These are phyloP conservation scores for Dendroctonus ponderosae DNA, from an alignment of 1,140 invertebrate species.

Conservation along the genomic window DNA sequence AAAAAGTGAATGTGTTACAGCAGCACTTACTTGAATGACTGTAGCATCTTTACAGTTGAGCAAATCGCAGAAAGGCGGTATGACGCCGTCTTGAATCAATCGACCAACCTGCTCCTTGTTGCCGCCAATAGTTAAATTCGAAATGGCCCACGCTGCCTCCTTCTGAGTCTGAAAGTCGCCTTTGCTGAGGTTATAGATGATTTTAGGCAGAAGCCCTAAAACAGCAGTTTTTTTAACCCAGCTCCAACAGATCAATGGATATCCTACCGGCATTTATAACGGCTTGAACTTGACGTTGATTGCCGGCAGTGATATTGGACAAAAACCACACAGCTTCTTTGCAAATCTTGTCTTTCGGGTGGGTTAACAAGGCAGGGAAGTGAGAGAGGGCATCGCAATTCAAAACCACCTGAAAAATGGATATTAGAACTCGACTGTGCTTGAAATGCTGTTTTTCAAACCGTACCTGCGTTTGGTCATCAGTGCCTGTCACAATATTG, in stretches of 20 bases:
- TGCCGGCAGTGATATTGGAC: constrained; percentile 98
- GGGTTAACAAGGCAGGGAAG: constrained; percentile 84
- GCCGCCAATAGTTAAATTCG: constrained; percentile 97
- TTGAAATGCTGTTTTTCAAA: neutral
- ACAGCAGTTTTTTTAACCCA: constrained; percentile 4
- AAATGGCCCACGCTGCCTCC: constrained; percentile 98
- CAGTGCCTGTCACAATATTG: constrained; percentile 98
- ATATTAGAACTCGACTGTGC: neutral
- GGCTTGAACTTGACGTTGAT: constrained; percentile 96
- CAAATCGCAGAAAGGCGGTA: constrained; percentile 87
- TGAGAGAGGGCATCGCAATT: constrained; percentile 91
- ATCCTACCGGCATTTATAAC: constrained; percentile 84
- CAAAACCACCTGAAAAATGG: constrained; percentile 63
- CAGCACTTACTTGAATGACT: constrained; percentile 44
- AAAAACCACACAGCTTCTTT: constrained; percentile 99
- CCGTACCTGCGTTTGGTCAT: constrained; percentile 90
- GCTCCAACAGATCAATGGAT: neutral
- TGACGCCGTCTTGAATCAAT: constrained; percentile 86
- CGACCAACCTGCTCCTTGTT: constrained; percentile 86
- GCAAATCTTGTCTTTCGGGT: constrained; percentile 84
- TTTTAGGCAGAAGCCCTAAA: constrained; percentile 79
- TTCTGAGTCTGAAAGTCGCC: constrained; percentile 99
- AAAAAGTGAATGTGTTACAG: no score
- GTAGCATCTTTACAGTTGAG: constrained; percentile 83
- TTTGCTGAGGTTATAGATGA: constrained; percentile 89